Evolutionary conservation across 2,888 invertebrate species (phyloP).

Genomic region (Acleris emargana): DNA sequence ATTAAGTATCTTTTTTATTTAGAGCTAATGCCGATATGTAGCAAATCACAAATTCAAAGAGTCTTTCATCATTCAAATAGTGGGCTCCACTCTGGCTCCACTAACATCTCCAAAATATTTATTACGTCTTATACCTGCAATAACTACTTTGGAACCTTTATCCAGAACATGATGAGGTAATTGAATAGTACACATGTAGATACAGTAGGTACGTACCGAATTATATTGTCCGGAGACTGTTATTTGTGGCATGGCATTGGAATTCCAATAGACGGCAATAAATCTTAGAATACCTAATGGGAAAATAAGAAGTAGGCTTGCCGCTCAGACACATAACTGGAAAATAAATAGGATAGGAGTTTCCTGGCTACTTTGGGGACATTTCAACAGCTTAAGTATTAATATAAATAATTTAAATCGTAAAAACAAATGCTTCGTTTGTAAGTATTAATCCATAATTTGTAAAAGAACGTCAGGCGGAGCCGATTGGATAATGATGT

Average conservation of each 20-base stretch:
- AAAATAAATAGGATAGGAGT: conserved; percentile 1
- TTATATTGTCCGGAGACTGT: conserved; percentile 41
- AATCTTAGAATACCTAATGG: conserved; percentile 42
- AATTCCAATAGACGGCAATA: conserved; percentile 45
- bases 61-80: too few species aligned
- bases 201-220: conserved; percentile 11
- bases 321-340: conserved; percentile 4
- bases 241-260: conserved; percentile 48
- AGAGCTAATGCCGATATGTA: too few species aligned
- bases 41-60: too few species aligned
- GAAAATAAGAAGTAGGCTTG: conserved; percentile 39
- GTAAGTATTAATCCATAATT: too few species aligned
- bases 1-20: too few species aligned
- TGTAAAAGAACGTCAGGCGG: too few species aligned
- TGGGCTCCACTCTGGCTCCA: too few species aligned
- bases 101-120: too few species aligned
- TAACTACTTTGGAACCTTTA: neutral
- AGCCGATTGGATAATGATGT: too few species aligned
- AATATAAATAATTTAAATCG: too few species aligned
- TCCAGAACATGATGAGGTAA: conserved; percentile 7
- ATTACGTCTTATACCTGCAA: too few species aligned
- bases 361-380: conserved; percentile 1
- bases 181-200: conserved; percentile 11
- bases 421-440: too few species aligned
- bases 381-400: neutral